Evolutionary conservation across 2,797 vertebrate genomes (phyloP).

Genomic region (Margarornis squamiger): DNA sequence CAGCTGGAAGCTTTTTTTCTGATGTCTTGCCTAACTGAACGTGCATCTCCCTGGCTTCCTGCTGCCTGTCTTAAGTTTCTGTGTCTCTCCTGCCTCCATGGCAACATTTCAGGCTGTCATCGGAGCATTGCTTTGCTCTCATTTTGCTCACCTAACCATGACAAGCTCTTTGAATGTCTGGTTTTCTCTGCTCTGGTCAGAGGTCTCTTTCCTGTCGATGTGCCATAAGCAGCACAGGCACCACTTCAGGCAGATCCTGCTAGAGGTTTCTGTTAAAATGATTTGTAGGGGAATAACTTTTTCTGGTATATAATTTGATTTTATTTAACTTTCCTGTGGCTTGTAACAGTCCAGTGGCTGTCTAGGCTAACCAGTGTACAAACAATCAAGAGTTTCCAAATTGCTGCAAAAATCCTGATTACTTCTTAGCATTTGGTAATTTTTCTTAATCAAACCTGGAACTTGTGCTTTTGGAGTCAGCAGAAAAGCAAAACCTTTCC

Average conservation of each 20-base stretch:
- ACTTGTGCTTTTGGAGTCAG: not conserved
- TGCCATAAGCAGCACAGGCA: fast-evolving
- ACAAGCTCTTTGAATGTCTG: not conserved
- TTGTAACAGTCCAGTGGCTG: not conserved
- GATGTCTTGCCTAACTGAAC: not conserved
- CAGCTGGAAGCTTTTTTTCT: not conserved
- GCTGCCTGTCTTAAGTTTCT: slow-evolving; percentile 13
- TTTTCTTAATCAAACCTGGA: not conserved
- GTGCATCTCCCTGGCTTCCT: not conserved
- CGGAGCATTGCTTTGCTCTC: not conserved
- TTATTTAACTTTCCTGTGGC: not conserved
- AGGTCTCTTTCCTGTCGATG: not conserved
- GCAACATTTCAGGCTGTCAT: slow-evolving; percentile 30
- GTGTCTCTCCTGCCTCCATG: slow-evolving; percentile 21
- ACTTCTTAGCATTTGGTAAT: not conserved
- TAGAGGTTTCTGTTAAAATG: not conserved
- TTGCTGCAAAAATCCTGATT: not conserved
- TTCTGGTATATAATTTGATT: not conserved
- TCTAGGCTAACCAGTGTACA: not conserved
- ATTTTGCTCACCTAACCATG: slow-evolving; percentile 37
- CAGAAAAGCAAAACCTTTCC: not conserved
- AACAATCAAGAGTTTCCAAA: not conserved
- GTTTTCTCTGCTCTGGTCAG: not conserved
- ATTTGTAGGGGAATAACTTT: not conserved
- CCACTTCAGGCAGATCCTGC: not conserved